Percentiles rank a stretch among this genome's conserved stretches.
phyloP scores from a whole-genome alignment of 2,888 invertebrate species.

The Uloborus plumipes region DNA sequence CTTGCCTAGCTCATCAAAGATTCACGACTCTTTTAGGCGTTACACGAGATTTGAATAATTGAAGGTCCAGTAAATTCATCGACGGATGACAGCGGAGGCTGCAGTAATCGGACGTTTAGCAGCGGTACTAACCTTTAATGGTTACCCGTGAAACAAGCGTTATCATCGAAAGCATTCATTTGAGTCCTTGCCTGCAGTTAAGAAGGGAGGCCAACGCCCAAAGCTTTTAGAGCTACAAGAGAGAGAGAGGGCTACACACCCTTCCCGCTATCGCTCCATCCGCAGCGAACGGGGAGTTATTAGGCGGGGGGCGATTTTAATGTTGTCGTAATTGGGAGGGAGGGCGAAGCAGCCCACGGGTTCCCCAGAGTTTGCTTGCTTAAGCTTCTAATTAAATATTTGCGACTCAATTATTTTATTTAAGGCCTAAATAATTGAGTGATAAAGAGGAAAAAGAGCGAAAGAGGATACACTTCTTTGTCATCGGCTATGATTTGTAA shows the following conservation, averaged over 20 bases:
- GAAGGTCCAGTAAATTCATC: conserved; percentile 62
- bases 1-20: conserved; percentile 54
- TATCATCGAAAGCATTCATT: conserved; percentile 62
- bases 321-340: conserved; percentile 62
- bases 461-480: too few relatives aligned
- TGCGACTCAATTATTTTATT: conserved; percentile 56
- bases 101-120: conserved; percentile 62
- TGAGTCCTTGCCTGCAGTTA: conserved; percentile 60
- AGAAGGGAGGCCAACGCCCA: conserved; percentile 60
- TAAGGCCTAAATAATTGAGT: conserved; percentile 58
- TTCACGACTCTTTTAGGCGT: conserved; percentile 64
- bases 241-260: conserved; percentile 38
- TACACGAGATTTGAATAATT: conserved; percentile 65
- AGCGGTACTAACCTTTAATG: conserved; percentile 62
- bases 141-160: conserved; percentile 64
- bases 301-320: conserved; percentile 46
- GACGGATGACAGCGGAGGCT: conserved; percentile 58
- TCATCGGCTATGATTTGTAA: too few relatives aligned
- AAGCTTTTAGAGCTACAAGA: conserved; percentile 51
- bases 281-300: conserved; percentile 28
- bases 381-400: conserved; percentile 64
- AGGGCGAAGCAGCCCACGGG: conserved; percentile 15
- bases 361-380: conserved; percentile 50
- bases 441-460: conserved; percentile 28
- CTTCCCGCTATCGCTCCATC: conserved; percentile 43